Base-by-base conservation (phyloP, 2,888 invertebrate genomes). In the Drosophila fungiperda region DNA sequence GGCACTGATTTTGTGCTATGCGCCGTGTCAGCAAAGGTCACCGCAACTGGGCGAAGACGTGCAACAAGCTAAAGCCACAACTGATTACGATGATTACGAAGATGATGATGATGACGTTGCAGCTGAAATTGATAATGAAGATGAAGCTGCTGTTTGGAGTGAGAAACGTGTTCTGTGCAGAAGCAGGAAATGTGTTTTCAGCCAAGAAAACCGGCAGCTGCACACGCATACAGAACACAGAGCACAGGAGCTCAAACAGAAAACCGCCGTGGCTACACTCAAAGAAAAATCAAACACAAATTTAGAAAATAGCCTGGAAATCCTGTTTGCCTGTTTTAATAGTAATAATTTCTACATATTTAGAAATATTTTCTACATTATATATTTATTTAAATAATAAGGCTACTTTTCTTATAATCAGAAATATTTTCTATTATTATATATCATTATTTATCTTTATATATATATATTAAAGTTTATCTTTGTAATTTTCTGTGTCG, bases 151-250 rank as follows among this genome's bases (percentile, higher is more conserved):
- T 53, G 59, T 57, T 20, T 32, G 70, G 23, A 62, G 62, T 61
- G 59, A 77, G 38, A 80, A 81, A 81, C 80, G 81, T 81, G 80
- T 80, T 80, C 75, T 38, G 36, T 70, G 81, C 68, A 78, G 81
- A 80, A 80, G 76, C 80, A 80, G 80, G 81, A 80, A 80, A 80
- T 78, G 78, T 76, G 58, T 64, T 42, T 54, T 40, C 32, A 68
- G 60, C 45, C 40, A 60, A 58, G 38, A 73, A 68, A 74, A 74
- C 73, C 61, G 57, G 73, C 73, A 78, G 71, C 78, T 65, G 58
- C 57, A 69, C 40, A 65, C 62, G 62, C 65, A 66, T 38, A 59
- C 61, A 72, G 66, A 77, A 68, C 71, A 64, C 73, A 73, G 48
- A 61, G 59, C 50, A 50, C 12, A 4, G 38, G 26, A 55, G 38